A percentile compares a stretch with the other conserved stretches of the same genome.
Conservation (phyloP, 2,113 vertebrate genomes). For the Rhipidura dahli region DNA sequence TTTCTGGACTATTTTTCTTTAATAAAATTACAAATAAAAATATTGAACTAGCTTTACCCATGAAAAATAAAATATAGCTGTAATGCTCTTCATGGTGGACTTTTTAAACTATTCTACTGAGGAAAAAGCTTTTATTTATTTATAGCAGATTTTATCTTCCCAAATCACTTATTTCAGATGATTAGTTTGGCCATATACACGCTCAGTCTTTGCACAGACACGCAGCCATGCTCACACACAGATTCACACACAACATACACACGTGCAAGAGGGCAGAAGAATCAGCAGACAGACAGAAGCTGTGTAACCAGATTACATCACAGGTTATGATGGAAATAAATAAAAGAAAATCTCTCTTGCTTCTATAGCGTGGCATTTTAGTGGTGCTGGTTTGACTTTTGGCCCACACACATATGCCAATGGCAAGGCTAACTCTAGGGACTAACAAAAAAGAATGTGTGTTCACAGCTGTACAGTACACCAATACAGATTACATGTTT, state of each 20-base stretch:
- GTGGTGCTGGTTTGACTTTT: conserved; percentile 78
- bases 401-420: conserved; percentile 82
- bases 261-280: background rate
- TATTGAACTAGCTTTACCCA: background rate
- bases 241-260: background rate
- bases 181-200: background rate
- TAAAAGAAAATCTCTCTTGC: conserved; percentile 66
- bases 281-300: conserved; percentile 49
- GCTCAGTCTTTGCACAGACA: background rate
- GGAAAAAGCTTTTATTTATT: conserved; percentile 41
- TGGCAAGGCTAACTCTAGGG: conserved; percentile 81
- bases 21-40: background rate
- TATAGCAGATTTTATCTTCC: conserved; percentile 17
- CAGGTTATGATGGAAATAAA: conserved; percentile 62
- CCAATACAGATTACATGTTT: conserved; percentile 87
- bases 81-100: background rate
- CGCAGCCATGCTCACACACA: background rate
- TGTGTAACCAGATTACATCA: conserved; percentile 64
- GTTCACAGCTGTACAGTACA: conserved; percentile 87
- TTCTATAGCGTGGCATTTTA: conserved; percentile 69
- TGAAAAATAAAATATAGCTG: background rate
- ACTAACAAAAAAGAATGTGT: conserved; percentile 83
- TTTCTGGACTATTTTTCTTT: background rate
- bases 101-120: background rate
- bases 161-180: conserved; percentile 5